These are phyloP conservation scores for Porphyrio hochstetteri DNA, from an alignment of 2,113 vertebrate genomes.

Conservation along the genomic window DNA sequence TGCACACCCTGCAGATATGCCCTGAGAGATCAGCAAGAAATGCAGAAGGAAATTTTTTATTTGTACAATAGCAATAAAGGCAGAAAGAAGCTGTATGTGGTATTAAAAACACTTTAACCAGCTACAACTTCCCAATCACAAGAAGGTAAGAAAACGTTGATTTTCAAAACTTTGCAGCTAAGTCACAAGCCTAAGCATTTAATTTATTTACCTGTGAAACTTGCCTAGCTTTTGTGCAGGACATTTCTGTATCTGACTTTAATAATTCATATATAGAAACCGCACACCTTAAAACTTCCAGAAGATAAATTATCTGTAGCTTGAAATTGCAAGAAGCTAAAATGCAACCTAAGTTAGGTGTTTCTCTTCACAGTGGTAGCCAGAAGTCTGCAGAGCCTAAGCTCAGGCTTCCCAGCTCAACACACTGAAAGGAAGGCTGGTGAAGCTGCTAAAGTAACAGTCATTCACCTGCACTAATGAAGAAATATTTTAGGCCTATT, in stretches of 20 bases:
- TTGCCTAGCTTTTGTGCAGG: background rate
- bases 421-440: background rate
- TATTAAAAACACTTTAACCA: background rate
- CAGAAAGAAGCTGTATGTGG: background rate
- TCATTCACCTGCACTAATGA: background rate
- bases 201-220: background rate
- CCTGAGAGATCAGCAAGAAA: background rate
- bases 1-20: background rate
- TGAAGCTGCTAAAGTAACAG: background rate
- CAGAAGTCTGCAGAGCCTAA: background rate
- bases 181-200: background rate
- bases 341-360: background rate
- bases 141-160: background rate
- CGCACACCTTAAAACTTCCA: background rate
- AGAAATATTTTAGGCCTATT: background rate
- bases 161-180: background rate
- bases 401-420: background rate
- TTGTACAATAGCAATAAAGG: background rate
- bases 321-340: background rate
- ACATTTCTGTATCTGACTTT: background rate
- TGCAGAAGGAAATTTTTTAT: background rate
- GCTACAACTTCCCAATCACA: background rate
- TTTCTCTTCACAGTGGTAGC: background rate
- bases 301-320: background rate
- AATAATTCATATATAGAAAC: background rate